Base-by-base conservation (phyloP, 2,113 vertebrate genomes). In the Podocnemis expansa region DNA sequence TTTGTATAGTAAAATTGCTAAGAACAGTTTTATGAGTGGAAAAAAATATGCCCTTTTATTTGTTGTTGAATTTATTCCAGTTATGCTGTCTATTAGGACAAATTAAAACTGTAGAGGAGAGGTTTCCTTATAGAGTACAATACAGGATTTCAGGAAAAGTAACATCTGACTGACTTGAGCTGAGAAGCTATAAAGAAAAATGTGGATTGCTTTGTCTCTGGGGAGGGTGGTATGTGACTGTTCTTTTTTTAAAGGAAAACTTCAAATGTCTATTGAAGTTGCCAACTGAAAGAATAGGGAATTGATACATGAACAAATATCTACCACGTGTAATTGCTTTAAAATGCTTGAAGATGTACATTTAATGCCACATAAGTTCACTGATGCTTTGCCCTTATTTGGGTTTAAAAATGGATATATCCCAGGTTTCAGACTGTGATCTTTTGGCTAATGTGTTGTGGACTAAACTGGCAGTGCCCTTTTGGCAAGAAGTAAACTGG, bases 381-480 rank as follows among this genome's bases (percentile, higher is more conserved):
- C 43, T 58, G 27, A 41, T 67, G 43, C 73, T 95, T 84, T 93
- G 67, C 90, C 80, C 93, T 67, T 38, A 73, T 14, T 60, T 80
- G 81, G 34, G 34, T n/a, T 60, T 67, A n/a, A n/a, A 88, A 87
- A 60, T 60, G 10, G 4, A 21, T 78, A 31, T 7, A 17, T 45
- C 86, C 38, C 75, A 73, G 79, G 81, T 14, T 67, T 58, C 76
- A 51, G 47, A 70, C 38, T 0, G 0, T 82, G 76, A 60, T 88
- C 85, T 85, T 75, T 86, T 0, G 0, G 52, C 7, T 93, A 95
- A 94, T 73, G 58, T 89, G 83, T 93, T 95, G 84, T 97, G 90
- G 89, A 95, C 88, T 96, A 95, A 96, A 94, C 78, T 87, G 81
- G 54, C 86, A 78, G 31, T 25, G 89, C 94, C 93, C 70, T 88